Evolutionary conservation across 2,113 vertebrate genomes (phyloP).

Genomic region (Narcine bancroftii): DNA sequence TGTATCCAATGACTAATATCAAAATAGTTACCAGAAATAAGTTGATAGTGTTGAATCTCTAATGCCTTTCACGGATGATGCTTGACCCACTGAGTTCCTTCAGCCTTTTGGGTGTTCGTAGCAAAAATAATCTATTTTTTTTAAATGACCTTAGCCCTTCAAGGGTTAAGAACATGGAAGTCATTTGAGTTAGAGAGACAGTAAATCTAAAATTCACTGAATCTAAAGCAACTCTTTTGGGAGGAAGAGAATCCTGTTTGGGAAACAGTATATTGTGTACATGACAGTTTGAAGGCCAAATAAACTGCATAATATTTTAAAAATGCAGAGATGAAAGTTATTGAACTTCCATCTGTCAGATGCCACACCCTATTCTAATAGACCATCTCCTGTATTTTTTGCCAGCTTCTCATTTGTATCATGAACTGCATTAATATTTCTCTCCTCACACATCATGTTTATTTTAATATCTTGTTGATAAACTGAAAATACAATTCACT

Average conservation of each 20-base stretch:
- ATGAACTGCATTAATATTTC: background rate
- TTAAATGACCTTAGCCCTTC: background rate
- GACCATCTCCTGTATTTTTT: background rate
- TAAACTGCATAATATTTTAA: background rate
- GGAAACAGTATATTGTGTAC: constrained; percentile 20
- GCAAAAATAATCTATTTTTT: no score
- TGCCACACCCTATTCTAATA: background rate
- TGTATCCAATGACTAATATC: background rate
- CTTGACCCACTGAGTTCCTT: no score
- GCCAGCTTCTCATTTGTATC: constrained; percentile 10
- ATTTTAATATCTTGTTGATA: background rate
- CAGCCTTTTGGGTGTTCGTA: no score
- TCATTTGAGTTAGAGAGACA: constrained; percentile 27
- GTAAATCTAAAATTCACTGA: constrained; percentile 12
- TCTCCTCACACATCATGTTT: background rate
- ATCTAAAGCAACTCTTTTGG: constrained; percentile 4
- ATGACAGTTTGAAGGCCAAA: constrained; percentile 29
- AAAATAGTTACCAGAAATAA: background rate
- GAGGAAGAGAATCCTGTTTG: constrained; percentile 32
- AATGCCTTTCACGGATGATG: no score
- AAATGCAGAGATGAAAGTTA: constrained; percentile 14
- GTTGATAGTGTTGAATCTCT: no score
- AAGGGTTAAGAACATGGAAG: constrained; percentile 19
- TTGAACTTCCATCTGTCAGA: constrained; percentile 16
- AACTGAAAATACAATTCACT: background rate